phyloP scores from a whole-genome alignment of 2,888 invertebrate species.

The Rugalucina vietnamica region DNA sequence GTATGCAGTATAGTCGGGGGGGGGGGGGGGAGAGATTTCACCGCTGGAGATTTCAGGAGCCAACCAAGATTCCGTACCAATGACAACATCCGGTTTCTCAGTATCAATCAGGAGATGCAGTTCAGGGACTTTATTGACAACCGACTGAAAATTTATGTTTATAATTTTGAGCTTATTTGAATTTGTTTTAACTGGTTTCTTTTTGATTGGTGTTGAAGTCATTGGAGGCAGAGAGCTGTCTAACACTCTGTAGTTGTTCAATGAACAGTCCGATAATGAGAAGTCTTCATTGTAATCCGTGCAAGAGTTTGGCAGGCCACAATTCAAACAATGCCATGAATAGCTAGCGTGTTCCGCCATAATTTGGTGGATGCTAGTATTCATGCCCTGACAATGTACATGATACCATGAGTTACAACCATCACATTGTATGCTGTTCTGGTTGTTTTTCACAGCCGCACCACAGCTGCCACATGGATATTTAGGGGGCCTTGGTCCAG shows the following conservation, averaged over 20 bases:
- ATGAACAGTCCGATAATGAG: background rate
- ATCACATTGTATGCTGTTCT: constrained; percentile 17
- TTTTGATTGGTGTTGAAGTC: background rate
- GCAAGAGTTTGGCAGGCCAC: constrained; percentile 23
- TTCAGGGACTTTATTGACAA: no score
- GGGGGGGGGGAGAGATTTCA: no score
- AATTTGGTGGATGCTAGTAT: background rate
- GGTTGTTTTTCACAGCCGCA: background rate
- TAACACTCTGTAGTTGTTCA: background rate
- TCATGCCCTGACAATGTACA: background rate
- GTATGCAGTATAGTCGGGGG: no score
- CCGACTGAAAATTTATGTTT: no score
- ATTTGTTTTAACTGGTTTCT: background rate
- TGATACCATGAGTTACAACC: constrained; percentile 11
- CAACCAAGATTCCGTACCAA: no score
- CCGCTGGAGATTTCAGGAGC: no score
- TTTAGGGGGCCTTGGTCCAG: constrained; percentile 16
- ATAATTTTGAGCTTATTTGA: no score
- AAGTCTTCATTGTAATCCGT: background rate
- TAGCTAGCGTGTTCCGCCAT: constrained; percentile 17
- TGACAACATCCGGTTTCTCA: no score
- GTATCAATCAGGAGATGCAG: no score
- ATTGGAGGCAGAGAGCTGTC: background rate
- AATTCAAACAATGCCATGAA: constrained; percentile 17
- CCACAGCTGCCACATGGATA: constrained; percentile 27